A percentile compares a stretch with the other conserved stretches of the same genome.
Evolutionary conservation across 1,140 invertebrate genomes (phyloP).

Genomic region (Sycophaga agraensis): DNA sequence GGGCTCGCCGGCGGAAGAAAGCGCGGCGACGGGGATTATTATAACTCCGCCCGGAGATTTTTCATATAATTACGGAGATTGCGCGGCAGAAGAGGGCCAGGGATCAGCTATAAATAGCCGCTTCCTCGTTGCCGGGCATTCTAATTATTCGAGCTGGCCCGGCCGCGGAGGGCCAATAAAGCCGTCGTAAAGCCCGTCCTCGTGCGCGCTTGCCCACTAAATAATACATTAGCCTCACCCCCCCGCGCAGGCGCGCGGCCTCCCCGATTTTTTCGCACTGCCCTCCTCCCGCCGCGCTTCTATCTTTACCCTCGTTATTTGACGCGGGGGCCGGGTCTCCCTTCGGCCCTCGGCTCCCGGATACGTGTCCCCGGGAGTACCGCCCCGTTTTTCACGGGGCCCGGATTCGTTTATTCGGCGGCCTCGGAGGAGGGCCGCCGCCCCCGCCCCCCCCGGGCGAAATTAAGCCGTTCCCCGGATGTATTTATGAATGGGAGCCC

Average conservation of each 20-base stretch:
- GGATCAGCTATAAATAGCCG: not conserved
- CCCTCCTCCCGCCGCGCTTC: slow-evolving; percentile 27
- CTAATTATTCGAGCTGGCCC: slow-evolving; percentile 1
- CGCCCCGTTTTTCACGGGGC: slow-evolving; percentile 54
- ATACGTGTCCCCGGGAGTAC: slow-evolving; percentile 34
- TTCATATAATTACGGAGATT: not conserved
- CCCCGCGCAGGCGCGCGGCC: not conserved
- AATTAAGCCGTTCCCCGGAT: slow-evolving; percentile 61
- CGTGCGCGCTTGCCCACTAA: not conserved
- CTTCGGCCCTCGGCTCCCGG: slow-evolving; percentile 27
- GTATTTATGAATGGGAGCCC: slow-evolving; percentile 58
- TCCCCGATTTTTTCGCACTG: no score
- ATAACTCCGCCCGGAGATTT: no score
- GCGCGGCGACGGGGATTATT: not conserved
- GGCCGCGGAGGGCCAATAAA: slow-evolving; percentile 2
- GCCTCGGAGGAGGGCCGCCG: slow-evolving; percentile 49
- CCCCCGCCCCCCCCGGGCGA: slow-evolving; percentile 38
- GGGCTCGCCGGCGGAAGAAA: no score
- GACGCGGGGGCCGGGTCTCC: slow-evolving; percentile 19
- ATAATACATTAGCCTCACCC: slow-evolving; percentile 7
- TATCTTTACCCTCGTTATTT: slow-evolving; percentile 32
- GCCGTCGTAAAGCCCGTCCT: slow-evolving; percentile 1
- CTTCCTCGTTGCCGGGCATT: not conserved
- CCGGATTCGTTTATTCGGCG: no score
- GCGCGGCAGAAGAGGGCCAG: not conserved